A percentile compares a stretch with the other conserved stretches of the same genome.
These are phyloP conservation scores for Carcina quercana DNA, from an alignment of 2,888 invertebrate species.

Conservation along the genomic window DNA sequence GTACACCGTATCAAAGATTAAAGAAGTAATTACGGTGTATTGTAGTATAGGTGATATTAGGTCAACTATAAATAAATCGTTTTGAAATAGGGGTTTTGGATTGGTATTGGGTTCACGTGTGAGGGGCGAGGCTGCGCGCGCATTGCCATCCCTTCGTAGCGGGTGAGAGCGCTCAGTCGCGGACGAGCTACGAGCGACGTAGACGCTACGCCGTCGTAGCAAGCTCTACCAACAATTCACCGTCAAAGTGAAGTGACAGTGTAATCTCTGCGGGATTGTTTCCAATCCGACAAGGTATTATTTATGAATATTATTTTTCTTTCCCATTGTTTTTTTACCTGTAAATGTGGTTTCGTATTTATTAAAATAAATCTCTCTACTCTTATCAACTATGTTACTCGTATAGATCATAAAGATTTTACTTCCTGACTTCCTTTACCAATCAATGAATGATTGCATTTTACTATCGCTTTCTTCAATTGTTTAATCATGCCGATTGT, in stretches of 20 bases:
- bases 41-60: conserved; percentile 22
- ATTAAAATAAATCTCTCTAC: too few relatives aligned
- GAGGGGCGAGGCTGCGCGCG: conserved; percentile 70
- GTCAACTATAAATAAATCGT: conserved; percentile 46
- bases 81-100: conserved; percentile 51
- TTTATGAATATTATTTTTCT: too few relatives aligned
- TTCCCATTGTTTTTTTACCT: too few relatives aligned
- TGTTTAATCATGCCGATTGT: too few relatives aligned
- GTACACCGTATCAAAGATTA: neutral
- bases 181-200: conserved; percentile 49
- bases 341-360: too few relatives aligned
- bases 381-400: too few relatives aligned
- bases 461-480: too few relatives aligned
- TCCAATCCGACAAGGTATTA: too few relatives aligned
- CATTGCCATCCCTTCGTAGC: conserved; percentile 44
- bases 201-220: conserved; percentile 60
- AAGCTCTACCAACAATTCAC: conserved; percentile 9
- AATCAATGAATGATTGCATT: too few relatives aligned
- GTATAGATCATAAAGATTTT: too few relatives aligned
- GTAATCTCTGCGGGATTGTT: conserved; percentile 30
- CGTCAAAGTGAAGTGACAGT: conserved; percentile 39
- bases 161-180: too few relatives aligned
- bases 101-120: conserved; percentile 65
- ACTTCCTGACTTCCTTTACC: too few relatives aligned
- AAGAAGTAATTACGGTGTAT: neutral